Percentiles rank a stretch among this genome's conserved stretches.
Conservation (phyloP, 2,113 vertebrate species). For the Pelobates fuscus region DNA sequence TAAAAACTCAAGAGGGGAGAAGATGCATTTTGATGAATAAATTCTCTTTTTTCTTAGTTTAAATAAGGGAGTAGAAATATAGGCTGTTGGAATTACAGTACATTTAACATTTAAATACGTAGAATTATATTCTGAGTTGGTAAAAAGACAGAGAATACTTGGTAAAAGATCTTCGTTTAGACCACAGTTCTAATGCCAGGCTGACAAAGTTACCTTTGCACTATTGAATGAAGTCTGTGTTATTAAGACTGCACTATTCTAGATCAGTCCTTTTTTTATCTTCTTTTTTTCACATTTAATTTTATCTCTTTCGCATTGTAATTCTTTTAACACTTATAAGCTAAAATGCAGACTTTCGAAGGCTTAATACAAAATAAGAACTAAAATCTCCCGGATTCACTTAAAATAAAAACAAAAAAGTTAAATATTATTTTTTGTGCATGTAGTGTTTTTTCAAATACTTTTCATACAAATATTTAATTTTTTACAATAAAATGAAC, state of each 20-base stretch:
- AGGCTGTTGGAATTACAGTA: conserved; percentile 24
- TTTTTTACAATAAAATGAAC: too few relatives aligned
- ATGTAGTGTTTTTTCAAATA: too few relatives aligned
- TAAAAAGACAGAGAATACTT: conserved; percentile 18
- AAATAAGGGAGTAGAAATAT: conserved; percentile 34
- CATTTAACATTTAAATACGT: conserved; percentile 49
- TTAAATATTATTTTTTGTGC: too few relatives aligned
- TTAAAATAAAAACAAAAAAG: too few relatives aligned
- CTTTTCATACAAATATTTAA: too few relatives aligned
- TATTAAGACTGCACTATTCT: conserved; percentile 19
- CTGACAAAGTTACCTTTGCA: conserved; percentile 35
- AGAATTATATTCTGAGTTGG: conserved; percentile 39
- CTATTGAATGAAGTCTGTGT: conserved; percentile 35
- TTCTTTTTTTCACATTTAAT: conserved; percentile 25
- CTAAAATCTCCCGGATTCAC: too few relatives aligned
- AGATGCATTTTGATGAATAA: conserved; percentile 45
- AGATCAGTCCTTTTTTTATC: background rate
- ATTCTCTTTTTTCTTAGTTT: conserved; percentile 28
- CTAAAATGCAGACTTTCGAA: too few relatives aligned
- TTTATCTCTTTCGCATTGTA: too few relatives aligned
- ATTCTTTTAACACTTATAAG: too few relatives aligned
- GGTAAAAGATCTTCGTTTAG: conserved; percentile 36
- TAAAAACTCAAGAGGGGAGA: conserved; percentile 20
- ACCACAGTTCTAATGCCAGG: conserved; percentile 39
- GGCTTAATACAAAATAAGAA: too few relatives aligned